Evolutionary conservation across 2,888 invertebrate species (phyloP).

Genomic region (Drosophila lacicola): DNA sequence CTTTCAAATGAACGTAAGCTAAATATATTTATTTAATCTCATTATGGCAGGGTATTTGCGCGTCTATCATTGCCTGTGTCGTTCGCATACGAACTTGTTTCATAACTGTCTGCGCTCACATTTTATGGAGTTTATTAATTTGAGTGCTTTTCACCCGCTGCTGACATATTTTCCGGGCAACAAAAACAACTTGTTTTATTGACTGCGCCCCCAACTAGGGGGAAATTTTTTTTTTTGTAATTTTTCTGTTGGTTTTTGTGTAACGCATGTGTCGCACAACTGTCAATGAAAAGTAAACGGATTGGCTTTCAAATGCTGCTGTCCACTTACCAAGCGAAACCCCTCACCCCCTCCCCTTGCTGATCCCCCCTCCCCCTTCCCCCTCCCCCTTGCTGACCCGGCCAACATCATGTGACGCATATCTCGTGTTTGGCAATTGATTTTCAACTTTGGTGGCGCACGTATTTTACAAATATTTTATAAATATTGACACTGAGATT

Average conservation of each 20-base stretch:
- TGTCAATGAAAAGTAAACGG: slow-evolving; percentile 79
- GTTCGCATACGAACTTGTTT: slow-evolving; percentile 39
- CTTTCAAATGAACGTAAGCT: neutral
- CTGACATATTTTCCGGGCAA: slow-evolving; percentile 62
- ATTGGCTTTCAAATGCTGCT: slow-evolving; percentile 72
- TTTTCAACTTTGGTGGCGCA: slow-evolving; percentile 68
- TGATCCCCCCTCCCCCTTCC: neutral
- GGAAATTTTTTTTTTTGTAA: neutral
- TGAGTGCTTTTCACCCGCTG: slow-evolving; percentile 77
- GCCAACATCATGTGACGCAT: slow-evolving; percentile 38
- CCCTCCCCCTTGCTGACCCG: neutral
- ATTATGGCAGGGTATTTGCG: slow-evolving; percentile 6
- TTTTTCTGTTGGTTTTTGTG: slow-evolving; percentile 1
- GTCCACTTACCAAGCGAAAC: slow-evolving; percentile 30
- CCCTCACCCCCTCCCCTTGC: neutral
- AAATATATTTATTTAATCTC: neutral
- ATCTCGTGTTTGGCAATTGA: slow-evolving; percentile 63
- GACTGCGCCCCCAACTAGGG: slow-evolving; percentile 40
- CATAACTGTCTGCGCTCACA: slow-evolving; percentile 80
- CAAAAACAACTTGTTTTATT: slow-evolving; percentile 72
- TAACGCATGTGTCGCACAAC: slow-evolving; percentile 77
- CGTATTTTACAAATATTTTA: slow-evolving; percentile 78
- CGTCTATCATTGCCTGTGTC: slow-evolving; percentile 1
- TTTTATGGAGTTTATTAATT: slow-evolving; percentile 84
- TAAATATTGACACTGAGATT: slow-evolving; percentile 76